Evolutionary conservation across 2,113 vertebrate genomes (phyloP), one percentile per base, ranked within the genome.

Genomic region (Rhadina sibilatrix): DNA sequence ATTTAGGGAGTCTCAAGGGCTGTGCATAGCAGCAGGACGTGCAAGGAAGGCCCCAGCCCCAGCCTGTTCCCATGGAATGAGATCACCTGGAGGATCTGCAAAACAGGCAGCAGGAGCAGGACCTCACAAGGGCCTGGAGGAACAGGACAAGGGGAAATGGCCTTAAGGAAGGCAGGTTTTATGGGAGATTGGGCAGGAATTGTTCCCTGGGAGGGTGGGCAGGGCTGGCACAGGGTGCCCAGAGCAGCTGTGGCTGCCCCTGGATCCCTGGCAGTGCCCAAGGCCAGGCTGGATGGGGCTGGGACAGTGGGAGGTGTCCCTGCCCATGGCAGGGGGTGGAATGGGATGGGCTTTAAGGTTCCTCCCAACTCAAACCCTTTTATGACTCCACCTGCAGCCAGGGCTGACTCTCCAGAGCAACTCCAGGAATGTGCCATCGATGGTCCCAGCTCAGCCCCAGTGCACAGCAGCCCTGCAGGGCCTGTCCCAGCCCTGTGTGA

Each of bases 381-480:
- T 15, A 11, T 60, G 52, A 38, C 46, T 52, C 53, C n/a, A 25
- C 27, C 27, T n/a, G 77, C n/a, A 7, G 27, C 12, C 31, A 8
- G 69, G 31, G 40, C 78, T 18, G 30, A 8, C 33, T 53, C 47
- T 30, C 46, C 68, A 44, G 42, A 49, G 23, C 71, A 65, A 0
- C 60, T 24, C 50, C 31, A 12, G 3, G 5, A 8, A 5, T 0
- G 22, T 13, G 7, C 20, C 19, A 3, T 2, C 1, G 2, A 0
- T 6, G 3, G 50, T 23, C 46, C 60, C 33, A 12, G 53, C 2
- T 25, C 20, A 11, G 1, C 25, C 42, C 49, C 64, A 22, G 6
- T 0, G 9, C 24, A 2, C 53, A 57, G 42, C 85, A 64, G 35
- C 25, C 76, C 77, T 37, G 35, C 76, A 81, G 77, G 23, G 68